Evolutionary conservation across 2,797 vertebrate species (phyloP), one percentile per base, ranked within the genome.

Genomic region (Gymnoscopelus microlampas): DNA sequence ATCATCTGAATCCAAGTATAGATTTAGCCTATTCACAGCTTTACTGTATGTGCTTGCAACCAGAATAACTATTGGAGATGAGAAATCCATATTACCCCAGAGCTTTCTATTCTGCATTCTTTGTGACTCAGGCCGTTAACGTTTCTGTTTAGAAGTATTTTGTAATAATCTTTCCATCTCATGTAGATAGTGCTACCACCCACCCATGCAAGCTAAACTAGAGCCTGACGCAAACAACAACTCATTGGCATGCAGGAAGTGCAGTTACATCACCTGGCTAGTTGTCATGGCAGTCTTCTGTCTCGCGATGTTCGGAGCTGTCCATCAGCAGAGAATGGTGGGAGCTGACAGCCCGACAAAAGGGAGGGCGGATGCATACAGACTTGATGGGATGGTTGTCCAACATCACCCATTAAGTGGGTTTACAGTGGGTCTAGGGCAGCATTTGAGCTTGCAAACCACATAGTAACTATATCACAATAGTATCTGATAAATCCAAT

Each of bases 211-310:
- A 19, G 9, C 53, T 58, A 48, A 1, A 19, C 56, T 5, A 8
- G 62, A 7, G 51, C 56, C 62, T 7, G 54, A 74, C 55, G 19
- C 14, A 29, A 47, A 29, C 11, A 35, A 63, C 53, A 54, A n/a
- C 60, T 70, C 73, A 47, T 76, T 78, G 60, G 63, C 75, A 59
- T 77, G 15, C 71, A 72, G 63, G 53, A 78, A 55, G 26, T 44
- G 39, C 49, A 35, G 77, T 83, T 77, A 66, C 71, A 71, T 78
- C 61, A 80, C 68, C 66, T 59, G 76, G 32, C 63, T 50, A 6
- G 76, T 80, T 76, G 76, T 84, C 89, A 81, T 85, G 80, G 79
- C 82, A 82, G 80, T 80, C 67, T 66, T 61, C 68, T 39, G 78
- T 62, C 72, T 80, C 32, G 24, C 66, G 66, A 80, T 71, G 73